A percentile compares a stretch with the other conserved stretches of the same genome.
Evolutionary conservation across 37 sponge, comb jelly and placozoan genomes (phyloP).

Genomic region (Haliclona indistincta): DNA sequence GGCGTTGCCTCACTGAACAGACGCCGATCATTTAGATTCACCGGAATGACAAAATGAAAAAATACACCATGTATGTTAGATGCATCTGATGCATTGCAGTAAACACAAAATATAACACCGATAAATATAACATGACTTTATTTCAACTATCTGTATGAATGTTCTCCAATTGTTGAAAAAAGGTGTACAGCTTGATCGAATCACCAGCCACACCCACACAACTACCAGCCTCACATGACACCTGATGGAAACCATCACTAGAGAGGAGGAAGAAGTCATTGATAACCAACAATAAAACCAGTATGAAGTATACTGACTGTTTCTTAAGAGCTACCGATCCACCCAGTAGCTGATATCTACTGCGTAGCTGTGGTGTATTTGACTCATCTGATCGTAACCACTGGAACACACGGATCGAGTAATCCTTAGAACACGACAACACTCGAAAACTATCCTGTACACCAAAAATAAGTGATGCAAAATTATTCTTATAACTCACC

Average conservation of each 20-base stretch:
- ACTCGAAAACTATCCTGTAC: constrained; percentile 60
- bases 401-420: constrained; percentile 81
- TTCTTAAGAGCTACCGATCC: constrained; percentile 79
- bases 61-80: too few species aligned
- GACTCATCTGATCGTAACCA: constrained; percentile 31
- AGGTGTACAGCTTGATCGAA: constrained; percentile 66
- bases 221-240: constrained; percentile 54
- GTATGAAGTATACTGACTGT: constrained; percentile 62
- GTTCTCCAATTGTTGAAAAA: constrained; percentile 9
- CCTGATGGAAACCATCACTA: constrained; percentile 71
- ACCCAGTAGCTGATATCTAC: constrained; percentile 81
- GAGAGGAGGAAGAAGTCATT: too few species aligned
- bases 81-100: too few species aligned
- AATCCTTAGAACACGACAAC: constrained; percentile 78
- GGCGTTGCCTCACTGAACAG: too few species aligned
- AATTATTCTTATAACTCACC: constrained; percentile 15
- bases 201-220: constrained; percentile 74
- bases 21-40: too few species aligned
- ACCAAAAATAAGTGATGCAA: background rate
- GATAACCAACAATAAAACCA: background rate
- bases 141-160: too few species aligned
- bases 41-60: too few species aligned
- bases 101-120: too few species aligned
- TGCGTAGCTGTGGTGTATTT: constrained; percentile 31
- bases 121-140: too few species aligned